Conservation (phyloP, 2,888 invertebrate genomes). For the Caenorhabditis japonica region DNA sequence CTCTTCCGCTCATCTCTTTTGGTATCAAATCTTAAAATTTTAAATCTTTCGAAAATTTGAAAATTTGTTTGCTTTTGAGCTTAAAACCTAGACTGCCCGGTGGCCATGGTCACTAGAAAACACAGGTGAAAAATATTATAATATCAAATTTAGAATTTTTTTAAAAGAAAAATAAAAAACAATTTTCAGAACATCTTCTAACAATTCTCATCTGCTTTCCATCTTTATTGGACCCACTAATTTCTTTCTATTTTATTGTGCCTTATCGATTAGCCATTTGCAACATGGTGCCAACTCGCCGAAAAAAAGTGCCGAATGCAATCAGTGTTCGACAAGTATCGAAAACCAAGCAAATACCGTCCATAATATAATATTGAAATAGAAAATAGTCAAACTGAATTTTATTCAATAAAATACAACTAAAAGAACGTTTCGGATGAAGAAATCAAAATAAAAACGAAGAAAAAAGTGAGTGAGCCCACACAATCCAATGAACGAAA, state of each 20-base stretch:
- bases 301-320: neutral
- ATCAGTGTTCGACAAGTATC: constrained; percentile 21
- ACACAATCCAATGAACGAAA: constrained; percentile 24
- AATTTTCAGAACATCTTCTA: constrained; percentile 23
- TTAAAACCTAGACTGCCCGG: too few relatives aligned
- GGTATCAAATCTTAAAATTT: too few relatives aligned
- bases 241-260: constrained; percentile 34
- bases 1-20: too few relatives aligned
- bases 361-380: constrained; percentile 5
- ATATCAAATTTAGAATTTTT: too few relatives aligned
- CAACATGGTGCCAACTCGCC: constrained; percentile 1
- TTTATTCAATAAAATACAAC: constrained; percentile 46
- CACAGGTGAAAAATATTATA: too few relatives aligned
- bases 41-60: too few relatives aligned
- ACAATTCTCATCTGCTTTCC: constrained; percentile 26
- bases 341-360: constrained; percentile 14
- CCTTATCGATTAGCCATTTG: constrained; percentile 27
- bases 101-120: too few relatives aligned
- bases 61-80: too few relatives aligned
- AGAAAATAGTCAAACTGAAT: constrained; percentile 31
- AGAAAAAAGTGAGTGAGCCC: constrained; percentile 11
- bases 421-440: constrained; percentile 11
- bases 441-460: too few relatives aligned
- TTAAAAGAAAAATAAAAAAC: too few relatives aligned
- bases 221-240: constrained; percentile 34